Evolutionary conservation across 2,888 invertebrate species (phyloP), one percentile per base, ranked within the genome.

Genomic region (Archips xylosteana): DNA sequence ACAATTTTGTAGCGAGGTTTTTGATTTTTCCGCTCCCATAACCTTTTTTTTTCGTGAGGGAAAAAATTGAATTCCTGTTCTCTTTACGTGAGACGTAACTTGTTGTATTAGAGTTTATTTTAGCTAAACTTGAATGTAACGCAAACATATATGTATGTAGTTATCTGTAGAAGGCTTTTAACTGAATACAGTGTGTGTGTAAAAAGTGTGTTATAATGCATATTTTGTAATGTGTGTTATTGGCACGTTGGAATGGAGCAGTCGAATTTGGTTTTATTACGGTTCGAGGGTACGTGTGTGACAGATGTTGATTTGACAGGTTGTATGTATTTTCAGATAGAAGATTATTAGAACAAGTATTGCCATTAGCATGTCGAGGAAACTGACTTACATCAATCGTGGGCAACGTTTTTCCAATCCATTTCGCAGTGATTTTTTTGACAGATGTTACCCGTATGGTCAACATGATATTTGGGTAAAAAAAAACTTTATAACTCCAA

Each of bases 1-100:
- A 70, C 69, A 70, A 70, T 74, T 74, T 74, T 23, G 65, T 70
- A 5, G 51, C 64, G 60, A 70, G 60, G 60, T 74, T 73, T 73
- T 74, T 51, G 61, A 69, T 74, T 74, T 74, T 74, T 74, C 74
- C 69, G 65, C 70, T 13, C 15, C 32, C 60, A 57, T 61, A 70
- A 74, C 45, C 65, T 60, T 74, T 74, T 71, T 71, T 72, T 45
- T 67, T 57, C 10, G 39, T 5, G 63, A 63, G 68, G 67, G 68
- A 15, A 63, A 57, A 63, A 73, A 73, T 64, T 73, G 73, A 73
- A 68, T 62, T 62, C 61, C 47, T 45, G 68, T 59, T 13, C 5
- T 12, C 10, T 3, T 34, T 12, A 47, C 34, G 12, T 47, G 45
- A 47, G 66, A 47, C 47, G n/a, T 72, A 62, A 13, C n/a, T 8